Evolutionary conservation across 2,888 invertebrate genomes (phyloP).

Genomic region (Spilarctia lutea): DNA sequence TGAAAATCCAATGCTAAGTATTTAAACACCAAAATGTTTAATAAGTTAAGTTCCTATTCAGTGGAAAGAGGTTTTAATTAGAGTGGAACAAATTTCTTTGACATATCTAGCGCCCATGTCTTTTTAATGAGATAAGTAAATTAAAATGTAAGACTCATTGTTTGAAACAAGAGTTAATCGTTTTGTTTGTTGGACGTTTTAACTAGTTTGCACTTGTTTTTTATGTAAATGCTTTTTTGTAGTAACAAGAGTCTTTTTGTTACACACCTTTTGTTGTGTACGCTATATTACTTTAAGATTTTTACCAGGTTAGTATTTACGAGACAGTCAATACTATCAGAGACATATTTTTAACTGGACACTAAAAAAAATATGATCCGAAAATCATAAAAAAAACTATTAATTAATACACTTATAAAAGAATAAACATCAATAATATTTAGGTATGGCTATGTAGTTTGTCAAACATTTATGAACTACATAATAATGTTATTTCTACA

Average conservation of each 20-base stretch:
- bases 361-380: no score
- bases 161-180: background rate
- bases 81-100: constrained; percentile 48
- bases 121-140: constrained; percentile 37
- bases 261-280: background rate
- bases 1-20: background rate
- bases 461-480: no score
- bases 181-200: background rate
- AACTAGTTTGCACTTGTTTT: background rate
- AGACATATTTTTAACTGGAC: background rate
- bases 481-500: no score
- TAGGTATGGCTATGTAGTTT: no score
- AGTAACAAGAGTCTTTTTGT: background rate
- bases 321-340: background rate
- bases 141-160: background rate
- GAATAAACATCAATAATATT: no score
- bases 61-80: constrained; percentile 34
- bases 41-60: constrained; percentile 5
- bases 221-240: background rate
- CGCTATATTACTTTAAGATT: background rate
- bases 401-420: no score
- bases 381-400: no score
- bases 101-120: constrained; percentile 39
- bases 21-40: background rate
- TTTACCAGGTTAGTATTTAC: background rate